Evolutionary conservation across 2,113 vertebrate species (phyloP).

Genomic region (Garra rufa): DNA sequence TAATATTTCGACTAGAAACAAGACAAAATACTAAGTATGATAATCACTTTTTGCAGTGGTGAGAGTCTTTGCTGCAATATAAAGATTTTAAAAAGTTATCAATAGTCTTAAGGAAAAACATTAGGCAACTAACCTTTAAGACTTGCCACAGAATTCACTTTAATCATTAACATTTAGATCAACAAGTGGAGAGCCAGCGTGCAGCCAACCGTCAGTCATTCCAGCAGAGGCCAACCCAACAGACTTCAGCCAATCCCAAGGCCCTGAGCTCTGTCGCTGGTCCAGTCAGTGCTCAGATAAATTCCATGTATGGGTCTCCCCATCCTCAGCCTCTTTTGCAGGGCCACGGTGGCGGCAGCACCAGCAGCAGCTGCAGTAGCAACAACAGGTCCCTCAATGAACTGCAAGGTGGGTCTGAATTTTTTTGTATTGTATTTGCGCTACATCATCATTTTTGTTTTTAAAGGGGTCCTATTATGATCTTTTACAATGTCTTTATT

Average conservation of each 20-base stretch:
- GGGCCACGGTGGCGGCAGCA: slow-evolving; percentile 60
- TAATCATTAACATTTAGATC: slow-evolving; percentile 65
- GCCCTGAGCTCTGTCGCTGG: slow-evolving; percentile 64
- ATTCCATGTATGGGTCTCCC: slow-evolving; percentile 69
- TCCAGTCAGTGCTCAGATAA: slow-evolving; percentile 70
- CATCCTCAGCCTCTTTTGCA: slow-evolving; percentile 72
- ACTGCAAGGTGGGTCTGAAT: slow-evolving; percentile 68
- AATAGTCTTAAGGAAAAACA: too few species aligned
- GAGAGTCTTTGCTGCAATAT: not conserved
- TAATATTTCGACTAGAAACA: too few species aligned
- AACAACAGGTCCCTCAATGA: slow-evolving; percentile 69
- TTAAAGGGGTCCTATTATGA: too few species aligned
- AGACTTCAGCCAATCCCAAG: slow-evolving; percentile 67
- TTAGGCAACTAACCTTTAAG: too few species aligned
- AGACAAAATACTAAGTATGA: too few species aligned
- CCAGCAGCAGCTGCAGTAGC: slow-evolving; percentile 61
- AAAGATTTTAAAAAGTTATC: not conserved
- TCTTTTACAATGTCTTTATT: too few species aligned
- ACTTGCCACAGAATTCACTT: not conserved
- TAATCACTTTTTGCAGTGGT: not conserved
- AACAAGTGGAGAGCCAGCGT: slow-evolving; percentile 69
- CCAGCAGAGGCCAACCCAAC: slow-evolving; percentile 68
- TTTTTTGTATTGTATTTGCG: not conserved
- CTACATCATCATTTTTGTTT: not conserved
- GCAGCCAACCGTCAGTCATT: slow-evolving; percentile 71